Percentiles rank a stretch among this genome's conserved stretches.
phyloP scores from a whole-genome alignment of 1,140 invertebrate genomes.

The Drosophila triauraria region DNA sequence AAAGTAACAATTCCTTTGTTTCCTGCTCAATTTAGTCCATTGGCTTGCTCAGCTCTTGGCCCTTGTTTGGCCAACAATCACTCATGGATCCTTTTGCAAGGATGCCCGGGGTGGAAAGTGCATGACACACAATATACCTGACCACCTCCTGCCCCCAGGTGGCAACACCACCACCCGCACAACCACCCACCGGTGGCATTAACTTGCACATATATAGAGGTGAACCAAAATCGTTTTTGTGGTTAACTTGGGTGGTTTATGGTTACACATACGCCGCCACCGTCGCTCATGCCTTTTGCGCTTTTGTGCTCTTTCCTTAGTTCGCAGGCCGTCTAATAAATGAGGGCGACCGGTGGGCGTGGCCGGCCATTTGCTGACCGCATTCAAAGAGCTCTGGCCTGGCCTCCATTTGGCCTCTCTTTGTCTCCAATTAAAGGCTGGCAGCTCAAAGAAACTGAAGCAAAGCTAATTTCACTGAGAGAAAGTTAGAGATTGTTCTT shows the following conservation, averaged over 20 bases:
- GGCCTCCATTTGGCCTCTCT: slow-evolving; percentile 34
- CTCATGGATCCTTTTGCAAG: slow-evolving; percentile 26
- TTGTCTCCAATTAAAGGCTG: slow-evolving; percentile 40
- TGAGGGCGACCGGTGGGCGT: slow-evolving; percentile 42
- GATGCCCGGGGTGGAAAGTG: slow-evolving; percentile 69
- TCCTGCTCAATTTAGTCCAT: slow-evolving; percentile 69
- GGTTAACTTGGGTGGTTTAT: slow-evolving; percentile 69
- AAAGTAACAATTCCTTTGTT: slow-evolving; percentile 2
- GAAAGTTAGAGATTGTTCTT: not conserved
- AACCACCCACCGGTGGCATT: slow-evolving; percentile 40
- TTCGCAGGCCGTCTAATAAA: slow-evolving; percentile 71
- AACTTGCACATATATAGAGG: slow-evolving; percentile 53
- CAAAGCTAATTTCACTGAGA: not conserved
- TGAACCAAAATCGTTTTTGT: slow-evolving; percentile 76
- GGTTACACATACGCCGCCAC: slow-evolving; percentile 63
- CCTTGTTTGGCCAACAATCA: slow-evolving; percentile 53
- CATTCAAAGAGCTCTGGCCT: slow-evolving; percentile 22
- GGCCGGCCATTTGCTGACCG: slow-evolving; percentile 33
- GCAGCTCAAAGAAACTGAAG: slow-evolving; percentile 27
- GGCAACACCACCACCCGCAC: no score
- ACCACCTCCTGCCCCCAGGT: slow-evolving; percentile 12
- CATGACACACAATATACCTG: slow-evolving; percentile 71
- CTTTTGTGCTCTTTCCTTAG: slow-evolving; percentile 48
- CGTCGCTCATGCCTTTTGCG: slow-evolving; percentile 25
- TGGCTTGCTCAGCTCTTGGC: slow-evolving; percentile 54